These are phyloP conservation scores for Campylorhamphus procurvoides DNA, from an alignment of 2,113 vertebrate species.

Conservation along the genomic window DNA sequence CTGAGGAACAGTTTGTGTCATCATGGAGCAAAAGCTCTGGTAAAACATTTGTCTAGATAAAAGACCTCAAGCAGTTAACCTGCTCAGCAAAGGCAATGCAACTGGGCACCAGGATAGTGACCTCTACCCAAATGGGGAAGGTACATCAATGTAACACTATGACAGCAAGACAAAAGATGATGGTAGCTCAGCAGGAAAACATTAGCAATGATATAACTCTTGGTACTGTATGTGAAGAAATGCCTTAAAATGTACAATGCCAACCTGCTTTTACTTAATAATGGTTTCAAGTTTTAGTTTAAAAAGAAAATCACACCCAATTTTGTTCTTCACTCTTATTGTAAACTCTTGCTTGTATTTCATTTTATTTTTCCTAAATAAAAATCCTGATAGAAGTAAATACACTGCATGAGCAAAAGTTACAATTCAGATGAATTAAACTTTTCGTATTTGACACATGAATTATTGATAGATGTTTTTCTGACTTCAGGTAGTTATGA, in stretches of 20 bases:
- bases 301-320: background rate
- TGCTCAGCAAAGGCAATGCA: slow-evolving; percentile 75
- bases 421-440: slow-evolving; percentile 10
- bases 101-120: slow-evolving; percentile 74
- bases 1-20: slow-evolving; percentile 66
- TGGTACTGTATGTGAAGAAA: slow-evolving; percentile 66
- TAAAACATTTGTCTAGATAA: slow-evolving; percentile 80
- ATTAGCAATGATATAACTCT: slow-evolving; percentile 74
- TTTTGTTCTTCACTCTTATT: slow-evolving; percentile 47
- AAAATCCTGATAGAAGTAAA: slow-evolving; percentile 42
- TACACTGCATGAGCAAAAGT: background rate
- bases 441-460: background rate
- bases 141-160: slow-evolving; percentile 72
- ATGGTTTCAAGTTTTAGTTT: slow-evolving; percentile 27
- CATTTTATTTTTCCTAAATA: slow-evolving; percentile 10
- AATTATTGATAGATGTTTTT: background rate
- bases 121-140: slow-evolving; percentile 80
- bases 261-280: slow-evolving; percentile 44
- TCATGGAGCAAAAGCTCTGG: slow-evolving; percentile 58
- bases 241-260: slow-evolving; percentile 61
- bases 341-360: slow-evolving; percentile 45
- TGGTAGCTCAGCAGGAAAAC: slow-evolving; percentile 70
- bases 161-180: slow-evolving; percentile 76
- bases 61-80: slow-evolving; percentile 81
- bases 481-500: background rate